phyloP scores from a whole-genome alignment of 1,140 invertebrate genomes.

The Ceratina japonica region DNA sequence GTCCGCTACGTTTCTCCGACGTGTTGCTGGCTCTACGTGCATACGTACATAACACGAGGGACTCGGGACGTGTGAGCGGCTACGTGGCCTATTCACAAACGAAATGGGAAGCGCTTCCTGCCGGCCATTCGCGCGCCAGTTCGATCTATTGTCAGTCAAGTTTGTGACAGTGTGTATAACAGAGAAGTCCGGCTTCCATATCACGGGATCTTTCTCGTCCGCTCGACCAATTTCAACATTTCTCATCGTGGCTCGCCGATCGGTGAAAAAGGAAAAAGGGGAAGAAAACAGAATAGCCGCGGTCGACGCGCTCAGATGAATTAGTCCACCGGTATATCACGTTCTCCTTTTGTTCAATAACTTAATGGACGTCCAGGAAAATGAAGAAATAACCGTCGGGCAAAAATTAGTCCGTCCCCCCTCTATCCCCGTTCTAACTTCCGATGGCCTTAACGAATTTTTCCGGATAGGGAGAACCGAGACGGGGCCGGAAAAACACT shows the following conservation, averaged over 20 bases:
- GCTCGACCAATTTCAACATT: constrained; percentile 8
- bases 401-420: constrained; percentile 2
- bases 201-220: constrained; percentile 34
- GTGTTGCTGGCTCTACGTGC: neutral
- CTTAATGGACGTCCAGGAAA: neutral
- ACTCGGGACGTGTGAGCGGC: constrained; percentile 43
- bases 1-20: constrained; percentile 64
- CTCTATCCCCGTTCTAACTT: neutral
- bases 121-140: constrained; percentile 56
- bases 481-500: neutral
- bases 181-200: constrained; percentile 1
- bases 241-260: neutral
- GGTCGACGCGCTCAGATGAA: neutral
- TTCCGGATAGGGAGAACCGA: neutral
- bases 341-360: neutral
- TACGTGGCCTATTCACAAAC: constrained; percentile 65
- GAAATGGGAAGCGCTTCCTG: constrained; percentile 70
- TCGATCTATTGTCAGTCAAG: constrained; percentile 68
- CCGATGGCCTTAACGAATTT: constrained; percentile 19
- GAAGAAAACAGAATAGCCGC: neutral
- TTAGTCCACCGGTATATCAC: constrained; percentile 4
- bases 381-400: constrained; percentile 14
- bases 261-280: neutral
- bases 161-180: constrained; percentile 47
- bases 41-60: constrained; percentile 14